Percentiles rank a stretch among this genome's conserved stretches.
These are phyloP conservation scores for Kuschelorhynchus macadamiae DNA, from an alignment of 2,888 invertebrate genomes.

Conservation along the genomic window DNA sequence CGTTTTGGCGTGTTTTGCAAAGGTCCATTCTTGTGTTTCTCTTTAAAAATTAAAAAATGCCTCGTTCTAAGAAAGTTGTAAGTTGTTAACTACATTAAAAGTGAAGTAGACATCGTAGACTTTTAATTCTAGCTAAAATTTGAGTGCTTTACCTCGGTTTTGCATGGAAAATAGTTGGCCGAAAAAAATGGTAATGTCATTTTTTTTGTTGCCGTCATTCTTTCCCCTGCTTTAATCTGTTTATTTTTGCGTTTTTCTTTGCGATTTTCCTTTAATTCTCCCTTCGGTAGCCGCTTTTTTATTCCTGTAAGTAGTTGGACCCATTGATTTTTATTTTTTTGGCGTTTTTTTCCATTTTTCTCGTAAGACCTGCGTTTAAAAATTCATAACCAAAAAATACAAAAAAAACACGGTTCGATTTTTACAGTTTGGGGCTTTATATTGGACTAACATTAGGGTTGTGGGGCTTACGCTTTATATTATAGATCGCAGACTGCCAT, in stretches of 20 bases:
- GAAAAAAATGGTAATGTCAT: conserved; percentile 67
- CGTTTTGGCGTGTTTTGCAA: conserved; percentile 62
- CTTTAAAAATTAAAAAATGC: conserved; percentile 64
- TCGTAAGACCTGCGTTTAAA: conserved; percentile 62
- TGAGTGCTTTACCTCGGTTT: conserved; percentile 54
- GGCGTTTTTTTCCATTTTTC: conserved; percentile 54
- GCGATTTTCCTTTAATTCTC: conserved; percentile 52
- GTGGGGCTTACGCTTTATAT: conserved; percentile 18
- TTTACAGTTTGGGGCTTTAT: conserved; percentile 43
- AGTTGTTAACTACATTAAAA: conserved; percentile 59
- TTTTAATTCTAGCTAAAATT: conserved; percentile 50
- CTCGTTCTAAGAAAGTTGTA: conserved; percentile 67
- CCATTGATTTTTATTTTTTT: conserved; percentile 52
- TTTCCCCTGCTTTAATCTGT: conserved; percentile 57
- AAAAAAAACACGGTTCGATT: conserved; percentile 60
- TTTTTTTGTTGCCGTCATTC: conserved; percentile 61
- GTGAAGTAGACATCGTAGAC: conserved; percentile 51
- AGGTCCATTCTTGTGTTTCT: conserved; percentile 35
- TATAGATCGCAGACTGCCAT: conserved; percentile 46
- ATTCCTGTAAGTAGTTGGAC: conserved; percentile 25
- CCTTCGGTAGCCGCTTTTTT: conserved; percentile 29
- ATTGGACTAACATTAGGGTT: conserved; percentile 7
- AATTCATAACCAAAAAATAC: conserved; percentile 70
- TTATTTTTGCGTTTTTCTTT: conserved; percentile 61
- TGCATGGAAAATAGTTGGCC: conserved; percentile 58